Evolutionary conservation across 2,113 vertebrate genomes (phyloP).

Genomic region (Galbula dea): DNA sequence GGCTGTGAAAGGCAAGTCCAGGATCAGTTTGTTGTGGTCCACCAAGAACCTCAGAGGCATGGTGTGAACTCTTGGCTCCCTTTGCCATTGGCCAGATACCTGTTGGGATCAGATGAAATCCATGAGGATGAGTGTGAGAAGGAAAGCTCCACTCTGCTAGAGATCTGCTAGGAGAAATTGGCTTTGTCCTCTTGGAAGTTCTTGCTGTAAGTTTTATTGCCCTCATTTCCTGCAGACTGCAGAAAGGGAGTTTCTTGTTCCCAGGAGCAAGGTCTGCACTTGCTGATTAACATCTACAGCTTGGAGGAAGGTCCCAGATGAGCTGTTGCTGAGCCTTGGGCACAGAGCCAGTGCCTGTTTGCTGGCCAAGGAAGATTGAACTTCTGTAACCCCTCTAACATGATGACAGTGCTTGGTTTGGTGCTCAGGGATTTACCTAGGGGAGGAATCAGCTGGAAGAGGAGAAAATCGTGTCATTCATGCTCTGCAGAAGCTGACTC

Average conservation of each 20-base stretch:
- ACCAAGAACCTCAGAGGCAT: not conserved
- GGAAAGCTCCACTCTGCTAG: not conserved
- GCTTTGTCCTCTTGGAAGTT: not conserved
- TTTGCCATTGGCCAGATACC: too few relatives aligned
- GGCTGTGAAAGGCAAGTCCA: not conserved
- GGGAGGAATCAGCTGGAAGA: not conserved
- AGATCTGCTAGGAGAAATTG: not conserved
- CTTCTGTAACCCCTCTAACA: not conserved
- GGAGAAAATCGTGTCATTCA: not conserved
- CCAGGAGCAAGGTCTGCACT: not conserved
- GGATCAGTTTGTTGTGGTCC: not conserved
- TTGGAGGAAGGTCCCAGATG: not conserved
- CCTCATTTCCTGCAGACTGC: not conserved
- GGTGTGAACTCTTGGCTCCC: not conserved
- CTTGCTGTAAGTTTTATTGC: not conserved
- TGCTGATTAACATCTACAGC: constrained; percentile 1
- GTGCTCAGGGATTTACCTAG: not conserved
- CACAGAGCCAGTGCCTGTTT: not conserved
- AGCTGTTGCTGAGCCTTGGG: not conserved
- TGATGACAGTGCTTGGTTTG: not conserved
- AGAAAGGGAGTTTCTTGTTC: not conserved
- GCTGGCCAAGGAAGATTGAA: not conserved
- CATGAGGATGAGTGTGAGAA: not conserved
- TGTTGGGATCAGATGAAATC: not conserved
- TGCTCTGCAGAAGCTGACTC: not conserved